Evolutionary conservation across 2,888 invertebrate genomes (phyloP).

Genomic region (Lithophane ornitopus): DNA sequence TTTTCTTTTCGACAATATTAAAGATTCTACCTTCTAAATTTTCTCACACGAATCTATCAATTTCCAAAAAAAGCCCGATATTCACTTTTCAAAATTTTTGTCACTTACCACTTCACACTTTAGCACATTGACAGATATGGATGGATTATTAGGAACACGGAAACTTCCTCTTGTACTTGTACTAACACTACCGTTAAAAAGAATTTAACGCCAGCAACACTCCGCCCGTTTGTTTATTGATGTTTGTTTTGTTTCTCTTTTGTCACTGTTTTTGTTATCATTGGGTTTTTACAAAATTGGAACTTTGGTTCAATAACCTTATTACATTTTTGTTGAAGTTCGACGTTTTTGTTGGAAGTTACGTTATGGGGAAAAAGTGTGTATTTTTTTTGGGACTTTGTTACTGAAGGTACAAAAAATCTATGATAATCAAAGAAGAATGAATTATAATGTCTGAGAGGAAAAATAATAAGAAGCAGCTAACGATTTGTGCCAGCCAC

Average conservation of each 20-base stretch:
- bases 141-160: conserved; percentile 32
- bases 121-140: conserved; percentile 16
- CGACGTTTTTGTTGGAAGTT: conserved; percentile 36
- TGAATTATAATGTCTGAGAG: no score
- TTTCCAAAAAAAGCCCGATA: background rate
- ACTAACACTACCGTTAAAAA: conserved; percentile 55
- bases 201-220: conserved; percentile 57
- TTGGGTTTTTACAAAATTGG: conserved; percentile 29
- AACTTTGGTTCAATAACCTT: conserved; percentile 54
- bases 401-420: background rate
- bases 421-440: no score
- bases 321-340: conserved; percentile 31
- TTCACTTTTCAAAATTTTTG: conserved; percentile 7
- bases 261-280: conserved; percentile 56
- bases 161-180: conserved; percentile 11
- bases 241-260: conserved; percentile 61
- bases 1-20: background rate
- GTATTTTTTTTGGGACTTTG: conserved; percentile 22
- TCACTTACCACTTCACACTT: conserved; percentile 6
- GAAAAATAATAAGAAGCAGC: no score
- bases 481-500: no score
- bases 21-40: background rate
- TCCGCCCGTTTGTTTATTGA: conserved; percentile 49
- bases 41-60: conserved; percentile 21
- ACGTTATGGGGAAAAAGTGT: conserved; percentile 7